These are phyloP conservation scores for Aphrocallistes beatrix DNA, from an alignment of 37 sponge, comb jelly and placozoan species.

Conservation along the genomic window DNA sequence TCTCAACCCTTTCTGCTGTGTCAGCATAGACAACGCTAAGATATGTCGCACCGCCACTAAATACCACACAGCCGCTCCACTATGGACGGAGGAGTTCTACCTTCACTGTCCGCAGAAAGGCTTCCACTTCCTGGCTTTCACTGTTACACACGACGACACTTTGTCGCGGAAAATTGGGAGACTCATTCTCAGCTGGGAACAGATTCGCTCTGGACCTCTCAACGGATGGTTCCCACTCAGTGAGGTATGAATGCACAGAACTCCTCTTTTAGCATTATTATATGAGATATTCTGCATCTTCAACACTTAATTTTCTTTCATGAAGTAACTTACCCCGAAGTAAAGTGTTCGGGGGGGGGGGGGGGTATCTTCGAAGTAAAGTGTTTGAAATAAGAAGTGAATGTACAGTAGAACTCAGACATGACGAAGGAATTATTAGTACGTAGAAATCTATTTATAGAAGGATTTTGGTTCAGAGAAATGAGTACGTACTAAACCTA, in stretches of 20 bases:
- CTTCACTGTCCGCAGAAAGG: conserved; percentile 1
- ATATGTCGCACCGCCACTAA: neutral
- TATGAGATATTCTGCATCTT: too few species aligned
- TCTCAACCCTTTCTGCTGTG: neutral
- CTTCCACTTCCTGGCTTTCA: neutral
- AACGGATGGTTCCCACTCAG: neutral
- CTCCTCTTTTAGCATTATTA: too few species aligned
- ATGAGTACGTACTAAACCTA: too few species aligned
- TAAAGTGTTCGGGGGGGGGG: too few species aligned
- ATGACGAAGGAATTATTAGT: too few species aligned
- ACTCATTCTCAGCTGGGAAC: conserved; percentile 6
- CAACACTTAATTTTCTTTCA: too few species aligned
- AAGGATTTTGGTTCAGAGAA: too few species aligned
- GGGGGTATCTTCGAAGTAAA: too few species aligned
- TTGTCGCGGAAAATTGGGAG: neutral
- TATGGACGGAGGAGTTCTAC: conserved; percentile 12
- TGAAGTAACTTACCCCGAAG: too few species aligned
- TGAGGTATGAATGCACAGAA: neutral
- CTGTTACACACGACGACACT: neutral
- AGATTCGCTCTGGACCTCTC: neutral
- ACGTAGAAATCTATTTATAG: too few species aligned
- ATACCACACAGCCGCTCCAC: neutral
- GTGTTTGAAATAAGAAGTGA: too few species aligned
- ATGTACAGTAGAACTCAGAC: too few species aligned
- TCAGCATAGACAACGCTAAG: neutral